Evolutionary conservation across 2,113 vertebrate species (phyloP), one percentile per base, ranked within the genome.

Genomic region (Agelaius tricolor): DNA sequence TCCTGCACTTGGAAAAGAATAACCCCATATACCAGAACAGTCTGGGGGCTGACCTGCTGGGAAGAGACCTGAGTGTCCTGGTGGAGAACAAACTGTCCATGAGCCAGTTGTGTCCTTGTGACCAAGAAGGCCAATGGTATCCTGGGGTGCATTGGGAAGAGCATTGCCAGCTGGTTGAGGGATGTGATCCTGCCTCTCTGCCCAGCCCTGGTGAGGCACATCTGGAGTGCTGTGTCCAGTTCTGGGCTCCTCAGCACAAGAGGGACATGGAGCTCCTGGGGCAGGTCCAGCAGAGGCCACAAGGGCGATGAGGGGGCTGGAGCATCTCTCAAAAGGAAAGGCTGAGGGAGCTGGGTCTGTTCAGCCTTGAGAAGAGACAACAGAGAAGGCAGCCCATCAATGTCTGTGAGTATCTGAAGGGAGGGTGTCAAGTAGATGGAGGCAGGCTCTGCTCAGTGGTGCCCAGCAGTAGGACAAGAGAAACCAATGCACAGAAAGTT

Each of bases 101-200:
- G 27, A 67, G 2, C 37, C 68, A 28, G 22, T 3, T 4, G 18
- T 20, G 52, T 2, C 33, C 44, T 20, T 20, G 10, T 52, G 61
- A 23, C 44, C 33, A 23, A 33, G 43, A 51, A 37, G 27, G 44
- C 6, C 30, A 6, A 1, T 47, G 39, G 30, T 0, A 47, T 30
- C 41, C 74, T 47, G 33, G 2, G 7, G 9, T 27, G 59, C 59
- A 43, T 6, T 27, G 65, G 62, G 24, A 49, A 35, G 30, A 65
- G 35, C n/a, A 26, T 0, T 41, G 43, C 23, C 73, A 69, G 57
- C 27, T 7, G 37, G 7, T 15, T 0, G 1, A 68, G 37, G 31
- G 33, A 33, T 1, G 22, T 41, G 85, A 49, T 57, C 41, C 58
- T 57, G 49, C 30, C 24, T 57, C 28, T 87, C 57, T 62, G 5